Evolutionary conservation across 2,113 vertebrate genomes (phyloP).

Genomic region (Odontophorus gujanensis): DNA sequence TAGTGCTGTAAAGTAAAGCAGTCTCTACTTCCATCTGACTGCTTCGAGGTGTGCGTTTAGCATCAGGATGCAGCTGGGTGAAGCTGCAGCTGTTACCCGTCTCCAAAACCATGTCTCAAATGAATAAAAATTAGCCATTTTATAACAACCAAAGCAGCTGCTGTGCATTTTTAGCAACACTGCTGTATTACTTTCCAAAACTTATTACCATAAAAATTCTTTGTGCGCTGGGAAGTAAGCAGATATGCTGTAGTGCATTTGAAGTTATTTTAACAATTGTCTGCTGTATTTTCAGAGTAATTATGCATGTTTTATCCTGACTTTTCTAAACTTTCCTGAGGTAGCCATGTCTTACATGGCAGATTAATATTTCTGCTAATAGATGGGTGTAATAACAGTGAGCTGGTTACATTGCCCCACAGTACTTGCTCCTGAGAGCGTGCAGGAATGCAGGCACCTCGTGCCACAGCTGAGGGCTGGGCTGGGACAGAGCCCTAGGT

Average conservation of each 20-base stretch:
- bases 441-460: background rate
- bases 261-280: conserved; percentile 51
- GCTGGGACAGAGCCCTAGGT: background rate
- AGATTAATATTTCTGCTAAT: background rate
- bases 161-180: conserved; percentile 62
- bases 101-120: conserved; percentile 57
- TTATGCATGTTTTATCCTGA: conserved; percentile 56
- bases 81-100: conserved; percentile 68
- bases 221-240: conserved; percentile 55
- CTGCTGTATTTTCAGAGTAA: conserved; percentile 30
- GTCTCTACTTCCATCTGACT: conserved; percentile 36
- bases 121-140: conserved; percentile 75
- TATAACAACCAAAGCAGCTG: conserved; percentile 74
- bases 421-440: background rate
- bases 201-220: conserved; percentile 67
- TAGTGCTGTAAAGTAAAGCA: conserved; percentile 31
- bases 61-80: conserved; percentile 67
- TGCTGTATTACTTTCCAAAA: conserved; percentile 56
- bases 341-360: background rate
- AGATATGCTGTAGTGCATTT: conserved; percentile 45
- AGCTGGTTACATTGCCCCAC: background rate
- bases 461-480: background rate
- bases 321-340: conserved; percentile 66
- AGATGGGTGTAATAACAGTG: background rate
- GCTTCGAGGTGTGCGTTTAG: conserved; percentile 31